A percentile compares a stretch with the other conserved stretches of the same genome.
Evolutionary conservation across 1,140 invertebrate species (phyloP).

Genomic region (Zaprionus kolodkinae): DNA sequence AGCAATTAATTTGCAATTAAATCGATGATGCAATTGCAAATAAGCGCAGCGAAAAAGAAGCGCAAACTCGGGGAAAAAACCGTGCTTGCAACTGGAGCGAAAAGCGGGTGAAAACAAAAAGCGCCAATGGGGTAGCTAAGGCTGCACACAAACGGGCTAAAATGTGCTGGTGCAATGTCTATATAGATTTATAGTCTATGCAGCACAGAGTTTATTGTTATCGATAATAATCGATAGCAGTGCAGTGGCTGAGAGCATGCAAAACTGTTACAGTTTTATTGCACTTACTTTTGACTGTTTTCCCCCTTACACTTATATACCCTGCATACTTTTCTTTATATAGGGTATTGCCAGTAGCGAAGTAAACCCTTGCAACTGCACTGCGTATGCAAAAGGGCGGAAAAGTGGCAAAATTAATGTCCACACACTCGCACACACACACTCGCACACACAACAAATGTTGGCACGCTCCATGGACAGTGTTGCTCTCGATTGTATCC

Average conservation of each 20-base stretch:
- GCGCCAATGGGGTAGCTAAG: not conserved
- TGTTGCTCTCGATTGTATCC: constrained; percentile 5
- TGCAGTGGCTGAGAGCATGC: not conserved
- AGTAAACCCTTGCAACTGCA: constrained; percentile 36
- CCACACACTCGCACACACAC: constrained; percentile 36
- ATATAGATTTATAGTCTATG: too few relatives aligned
- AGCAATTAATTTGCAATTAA: constrained; percentile 84
- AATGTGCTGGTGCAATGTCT: too few relatives aligned
- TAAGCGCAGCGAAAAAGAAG: constrained; percentile 65
- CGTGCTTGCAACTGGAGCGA: not conserved
- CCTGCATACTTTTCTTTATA: not conserved
- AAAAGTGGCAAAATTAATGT: constrained; percentile 65
- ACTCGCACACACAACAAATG: constrained; percentile 45
- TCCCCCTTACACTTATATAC: not conserved
- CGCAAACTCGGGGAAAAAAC: constrained; percentile 50
- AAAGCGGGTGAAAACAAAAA: not conserved
- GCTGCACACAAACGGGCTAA: too few relatives aligned
- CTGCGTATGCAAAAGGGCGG: constrained; percentile 52
- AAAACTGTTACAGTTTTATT: too few relatives aligned
- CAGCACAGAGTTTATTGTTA: not conserved
- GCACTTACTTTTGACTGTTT: too few relatives aligned
- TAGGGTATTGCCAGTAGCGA: constrained; percentile 29
- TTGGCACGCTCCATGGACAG: constrained; percentile 46
- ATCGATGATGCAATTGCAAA: constrained; percentile 80
- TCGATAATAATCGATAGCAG: not conserved